phyloP scores from a whole-genome alignment of 2,797 vertebrate genomes.

The Anguilla pacifica region DNA sequence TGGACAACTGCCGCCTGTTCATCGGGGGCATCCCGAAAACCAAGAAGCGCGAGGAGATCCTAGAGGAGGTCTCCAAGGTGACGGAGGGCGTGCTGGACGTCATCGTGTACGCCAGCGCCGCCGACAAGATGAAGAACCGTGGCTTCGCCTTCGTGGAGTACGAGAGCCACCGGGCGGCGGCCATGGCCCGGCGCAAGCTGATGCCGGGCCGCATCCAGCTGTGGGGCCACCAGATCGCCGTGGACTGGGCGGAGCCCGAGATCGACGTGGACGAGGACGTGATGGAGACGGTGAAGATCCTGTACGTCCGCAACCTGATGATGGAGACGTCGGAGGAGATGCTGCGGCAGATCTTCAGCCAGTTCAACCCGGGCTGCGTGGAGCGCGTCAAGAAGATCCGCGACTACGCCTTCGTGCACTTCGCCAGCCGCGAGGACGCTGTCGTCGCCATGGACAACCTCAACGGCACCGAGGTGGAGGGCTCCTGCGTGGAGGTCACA shows the following conservation, averaged over 20 bases:
- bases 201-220: conserved; percentile 97
- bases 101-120: conserved; percentile 95
- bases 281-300: conserved; percentile 99
- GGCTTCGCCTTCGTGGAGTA: conserved; percentile 99
- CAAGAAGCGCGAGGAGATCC: conserved; percentile 98
- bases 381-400: conserved; percentile 98
- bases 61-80: conserved; percentile 97
- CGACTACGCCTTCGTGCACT: conserved; percentile 98
- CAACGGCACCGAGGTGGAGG: conserved; percentile 92
- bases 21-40: conserved; percentile 98
- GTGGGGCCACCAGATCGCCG: conserved; percentile 98
- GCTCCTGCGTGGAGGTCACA: conserved; percentile 95
- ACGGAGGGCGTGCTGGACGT: conserved; percentile 96
- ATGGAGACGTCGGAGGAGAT: conserved; percentile 96
- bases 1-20: conserved; percentile 98
- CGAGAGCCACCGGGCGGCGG: conserved; percentile 94
- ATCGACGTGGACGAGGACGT: conserved; percentile 98
- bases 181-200: conserved; percentile 96
- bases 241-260: conserved; percentile 98
- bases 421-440: conserved; percentile 90
- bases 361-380: conserved; percentile 95
- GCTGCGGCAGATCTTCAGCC: conserved; percentile 88
- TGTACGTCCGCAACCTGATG: conserved; percentile 98
- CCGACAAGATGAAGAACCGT: conserved; percentile 99
- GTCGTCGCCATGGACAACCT: conserved; percentile 95